Percentiles rank a stretch among this genome's conserved stretches.
phyloP scores from a whole-genome alignment of 2,113 vertebrate species.

The Vidua chalybeata region DNA sequence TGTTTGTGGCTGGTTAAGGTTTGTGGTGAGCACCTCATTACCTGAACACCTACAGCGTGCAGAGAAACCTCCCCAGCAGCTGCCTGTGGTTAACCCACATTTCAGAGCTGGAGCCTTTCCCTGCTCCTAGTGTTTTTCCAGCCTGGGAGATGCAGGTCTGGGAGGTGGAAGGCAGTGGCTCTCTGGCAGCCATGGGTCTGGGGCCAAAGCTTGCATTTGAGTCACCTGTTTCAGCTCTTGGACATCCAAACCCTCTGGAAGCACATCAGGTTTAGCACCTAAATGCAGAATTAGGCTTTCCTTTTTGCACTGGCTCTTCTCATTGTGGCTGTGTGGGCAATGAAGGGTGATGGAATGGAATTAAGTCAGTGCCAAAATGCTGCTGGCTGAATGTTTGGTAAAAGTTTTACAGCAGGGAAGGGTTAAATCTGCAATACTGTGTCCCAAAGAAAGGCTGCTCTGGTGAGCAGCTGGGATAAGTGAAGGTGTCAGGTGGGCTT shows the following conservation, averaged over 20 bases:
- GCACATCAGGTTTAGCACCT: not conserved
- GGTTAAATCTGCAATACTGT: fast-evolving
- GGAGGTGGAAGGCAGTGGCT: not conserved
- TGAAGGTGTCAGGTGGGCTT: not conserved
- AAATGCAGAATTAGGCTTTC: not conserved
- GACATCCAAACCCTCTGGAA: not conserved
- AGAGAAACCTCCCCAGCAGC: not conserved
- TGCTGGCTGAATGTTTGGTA: not conserved
- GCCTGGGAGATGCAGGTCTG: not conserved
- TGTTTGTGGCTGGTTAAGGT: not conserved
- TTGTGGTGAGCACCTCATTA: not conserved
- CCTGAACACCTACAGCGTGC: not conserved
- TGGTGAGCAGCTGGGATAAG: not conserved
- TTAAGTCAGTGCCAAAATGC: not conserved
- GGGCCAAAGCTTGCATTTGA: not conserved
- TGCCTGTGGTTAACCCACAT: not conserved
- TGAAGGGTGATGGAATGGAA: not conserved
- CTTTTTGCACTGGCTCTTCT: not conserved
- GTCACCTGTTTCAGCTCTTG: not conserved
- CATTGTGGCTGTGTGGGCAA: fast-evolving
- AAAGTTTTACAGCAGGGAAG: not conserved
- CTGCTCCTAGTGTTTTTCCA: not conserved
- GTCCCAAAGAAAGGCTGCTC: not conserved
- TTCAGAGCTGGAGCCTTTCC: not conserved
- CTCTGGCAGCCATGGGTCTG: not conserved